These are phyloP conservation scores for Pygoscelis adeliae DNA, from an alignment of 2,113 vertebrate species.

Conservation along the genomic window DNA sequence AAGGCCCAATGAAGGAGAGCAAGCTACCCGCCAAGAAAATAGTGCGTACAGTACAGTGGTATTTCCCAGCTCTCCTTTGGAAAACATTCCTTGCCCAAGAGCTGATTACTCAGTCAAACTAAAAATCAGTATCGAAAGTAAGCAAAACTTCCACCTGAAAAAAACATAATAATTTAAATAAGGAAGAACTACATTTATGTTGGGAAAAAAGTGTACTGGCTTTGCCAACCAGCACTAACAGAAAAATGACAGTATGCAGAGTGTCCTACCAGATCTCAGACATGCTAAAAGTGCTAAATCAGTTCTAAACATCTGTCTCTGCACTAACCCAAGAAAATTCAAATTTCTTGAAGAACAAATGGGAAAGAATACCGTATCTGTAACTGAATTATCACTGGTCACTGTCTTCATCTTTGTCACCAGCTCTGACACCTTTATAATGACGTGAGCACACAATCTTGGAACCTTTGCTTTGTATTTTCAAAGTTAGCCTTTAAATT, in stretches of 20 bases:
- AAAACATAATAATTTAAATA: not conserved
- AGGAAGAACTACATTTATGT: not conserved
- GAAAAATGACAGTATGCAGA: not conserved
- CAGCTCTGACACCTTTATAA: not conserved
- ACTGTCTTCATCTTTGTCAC: not conserved
- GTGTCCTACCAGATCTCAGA: not conserved
- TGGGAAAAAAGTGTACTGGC: accelerated
- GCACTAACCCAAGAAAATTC: not conserved
- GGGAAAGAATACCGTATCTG: not conserved
- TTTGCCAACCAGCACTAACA: not conserved
- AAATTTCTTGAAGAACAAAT: not conserved
- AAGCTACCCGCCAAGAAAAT: not conserved
- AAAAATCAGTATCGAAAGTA: not conserved
- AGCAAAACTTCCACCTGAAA: not conserved
- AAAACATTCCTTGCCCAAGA: not conserved
- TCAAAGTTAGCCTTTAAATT: not conserved
- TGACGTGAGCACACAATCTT: not conserved
- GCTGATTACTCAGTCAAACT: not conserved
- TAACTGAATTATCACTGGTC: not conserved
- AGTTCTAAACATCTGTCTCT: not conserved
- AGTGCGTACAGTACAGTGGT: accelerated
- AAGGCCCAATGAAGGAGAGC: not conserved
- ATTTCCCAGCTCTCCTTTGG: not conserved
- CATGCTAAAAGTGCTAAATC: not conserved
- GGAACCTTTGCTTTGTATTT: not conserved